Conservation (phyloP, 1,140 invertebrate species). For the Chironomus tepperi region DNA sequence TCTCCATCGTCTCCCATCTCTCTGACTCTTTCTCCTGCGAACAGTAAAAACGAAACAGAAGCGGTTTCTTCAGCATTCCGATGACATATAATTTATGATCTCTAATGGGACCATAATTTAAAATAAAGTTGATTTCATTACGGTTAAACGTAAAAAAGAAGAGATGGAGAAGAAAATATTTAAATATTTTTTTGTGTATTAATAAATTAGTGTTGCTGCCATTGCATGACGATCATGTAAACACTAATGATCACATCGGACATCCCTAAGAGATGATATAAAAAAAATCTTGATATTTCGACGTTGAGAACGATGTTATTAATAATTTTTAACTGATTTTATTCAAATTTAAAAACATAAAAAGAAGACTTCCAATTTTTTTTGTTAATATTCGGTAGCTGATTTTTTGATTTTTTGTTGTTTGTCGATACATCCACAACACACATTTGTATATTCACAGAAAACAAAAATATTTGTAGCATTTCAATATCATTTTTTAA, state of each 20-base stretch:
- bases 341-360: conserved; percentile 17
- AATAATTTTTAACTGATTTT: conserved; percentile 23
- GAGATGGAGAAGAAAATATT: conserved; percentile 8
- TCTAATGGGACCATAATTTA: conserved; percentile 23
- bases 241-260: not conserved
- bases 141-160: not conserved
- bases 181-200: not conserved
- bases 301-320: conserved; percentile 13
- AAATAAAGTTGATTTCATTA: conserved; percentile 24
- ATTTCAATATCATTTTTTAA: not conserved
- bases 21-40: too few relatives aligned
- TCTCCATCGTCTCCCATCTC: too few relatives aligned
- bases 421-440: not conserved
- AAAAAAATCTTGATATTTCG: conserved; percentile 1
- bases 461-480: not conserved
- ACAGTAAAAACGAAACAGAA: not conserved
- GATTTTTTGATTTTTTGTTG: conserved; percentile 20
- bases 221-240: not conserved
- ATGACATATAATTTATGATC: conserved; percentile 23
- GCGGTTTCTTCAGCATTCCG: conserved; percentile 12
- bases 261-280: not conserved
- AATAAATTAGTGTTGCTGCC: not conserved
- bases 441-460: too few relatives aligned
- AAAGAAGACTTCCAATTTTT: not conserved
- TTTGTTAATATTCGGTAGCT: conserved; percentile 21